Percentiles rank a stretch among this genome's conserved stretches.
Evolutionary conservation across 2,113 vertebrate species (phyloP).

Genomic region (Toxotes jaculatrix): DNA sequence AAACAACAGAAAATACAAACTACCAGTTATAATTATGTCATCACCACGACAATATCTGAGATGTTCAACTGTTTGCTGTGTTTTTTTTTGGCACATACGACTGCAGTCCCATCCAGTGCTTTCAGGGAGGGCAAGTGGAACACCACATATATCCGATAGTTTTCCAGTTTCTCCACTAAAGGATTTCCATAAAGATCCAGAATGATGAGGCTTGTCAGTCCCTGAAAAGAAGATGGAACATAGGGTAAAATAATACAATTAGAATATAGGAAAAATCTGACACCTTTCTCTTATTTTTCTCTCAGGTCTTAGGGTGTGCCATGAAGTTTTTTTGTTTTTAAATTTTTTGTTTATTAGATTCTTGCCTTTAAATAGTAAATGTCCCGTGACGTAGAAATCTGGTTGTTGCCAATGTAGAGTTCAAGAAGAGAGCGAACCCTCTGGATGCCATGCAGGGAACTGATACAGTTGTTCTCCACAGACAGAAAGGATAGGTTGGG

Average conservation of each 20-base stretch:
- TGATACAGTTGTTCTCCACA: slow-evolving; percentile 88
- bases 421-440: slow-evolving; percentile 85
- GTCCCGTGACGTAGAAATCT: slow-evolving; percentile 85
- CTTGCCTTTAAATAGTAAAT: slow-evolving; percentile 88
- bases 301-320: not conserved
- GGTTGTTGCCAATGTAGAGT: slow-evolving; percentile 89
- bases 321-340: no score
- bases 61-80: not conserved
- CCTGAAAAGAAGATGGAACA: slow-evolving; percentile 69
- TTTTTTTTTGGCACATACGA: slow-evolving; percentile 74
- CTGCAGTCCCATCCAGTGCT: slow-evolving; percentile 88
- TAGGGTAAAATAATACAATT: not conserved
- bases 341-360: not conserved
- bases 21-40: not conserved
- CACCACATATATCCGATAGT: slow-evolving; percentile 88
- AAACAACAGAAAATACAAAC: slow-evolving; percentile 67
- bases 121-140: slow-evolving; percentile 89
- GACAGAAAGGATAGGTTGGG: slow-evolving; percentile 87
- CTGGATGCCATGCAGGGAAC: slow-evolving; percentile 85
- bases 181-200: slow-evolving; percentile 88
- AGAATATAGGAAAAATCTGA: not conserved
- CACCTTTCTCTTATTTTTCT: not conserved
- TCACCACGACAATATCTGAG: not conserved
- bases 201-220: slow-evolving; percentile 87
- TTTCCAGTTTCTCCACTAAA: slow-evolving; percentile 86